Evolutionary conservation across 2,113 vertebrate species (phyloP).

Genomic region (Orthonyx spaldingii): DNA sequence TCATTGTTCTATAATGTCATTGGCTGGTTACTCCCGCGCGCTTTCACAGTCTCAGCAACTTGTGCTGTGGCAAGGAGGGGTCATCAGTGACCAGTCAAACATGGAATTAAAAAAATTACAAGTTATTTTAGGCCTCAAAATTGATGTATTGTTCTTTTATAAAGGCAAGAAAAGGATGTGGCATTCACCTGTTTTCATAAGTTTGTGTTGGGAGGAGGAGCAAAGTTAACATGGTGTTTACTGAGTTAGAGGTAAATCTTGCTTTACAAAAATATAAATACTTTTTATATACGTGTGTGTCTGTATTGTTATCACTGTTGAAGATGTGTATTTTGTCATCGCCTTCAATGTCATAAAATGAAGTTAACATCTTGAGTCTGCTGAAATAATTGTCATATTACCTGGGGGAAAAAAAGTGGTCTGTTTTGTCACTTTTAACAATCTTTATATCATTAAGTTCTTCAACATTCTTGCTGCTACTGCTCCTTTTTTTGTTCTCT

Average conservation of each 20-base stretch:
- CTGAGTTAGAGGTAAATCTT: background rate
- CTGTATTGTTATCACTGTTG: background rate
- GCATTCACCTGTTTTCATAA: background rate
- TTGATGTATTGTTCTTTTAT: background rate
- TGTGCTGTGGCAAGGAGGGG: background rate
- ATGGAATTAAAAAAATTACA: background rate
- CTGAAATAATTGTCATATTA: constrained; percentile 51
- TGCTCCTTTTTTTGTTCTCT: constrained; percentile 24
- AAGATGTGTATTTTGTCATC: background rate
- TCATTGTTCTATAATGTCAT: constrained; percentile 38
- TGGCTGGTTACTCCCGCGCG: background rate
- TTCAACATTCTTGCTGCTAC: constrained; percentile 22
- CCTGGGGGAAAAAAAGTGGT: background rate
- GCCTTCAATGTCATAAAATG: background rate
- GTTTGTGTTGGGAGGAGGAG: background rate
- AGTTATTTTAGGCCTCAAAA: background rate
- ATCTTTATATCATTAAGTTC: constrained; percentile 45
- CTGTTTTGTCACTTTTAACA: constrained; percentile 41
- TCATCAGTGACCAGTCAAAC: constrained; percentile 16
- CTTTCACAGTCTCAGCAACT: constrained; percentile 45
- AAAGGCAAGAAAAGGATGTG: background rate
- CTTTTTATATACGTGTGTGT: background rate
- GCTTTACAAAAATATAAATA: background rate
- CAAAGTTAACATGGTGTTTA: background rate
- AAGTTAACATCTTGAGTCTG: background rate